Evolutionary conservation across 2,797 vertebrate species (phyloP), one percentile per base, ranked within the genome.

Genomic region (Liparis tanakae): DNA sequence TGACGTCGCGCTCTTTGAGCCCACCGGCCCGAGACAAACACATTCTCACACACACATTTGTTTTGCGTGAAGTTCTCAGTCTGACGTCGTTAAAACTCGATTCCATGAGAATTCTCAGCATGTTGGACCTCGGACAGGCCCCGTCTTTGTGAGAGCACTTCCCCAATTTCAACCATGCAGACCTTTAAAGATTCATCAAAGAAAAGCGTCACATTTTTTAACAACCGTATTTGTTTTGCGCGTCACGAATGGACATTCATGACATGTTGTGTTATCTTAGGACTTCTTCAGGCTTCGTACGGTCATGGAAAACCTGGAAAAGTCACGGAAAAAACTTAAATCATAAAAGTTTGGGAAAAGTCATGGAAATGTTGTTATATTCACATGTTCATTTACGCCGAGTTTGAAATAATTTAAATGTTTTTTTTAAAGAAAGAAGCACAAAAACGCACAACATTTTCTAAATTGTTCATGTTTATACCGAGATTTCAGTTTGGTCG

Each of bases 11-110:
- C 71, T 33, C 68, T 79, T 67, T 62, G 17, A 72, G 73, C 48
- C 72, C 54, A 50, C 36, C 33, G 72, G 14, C 50, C 51, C 33
- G 25, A 78, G 68, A 78, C 56, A 66, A 70, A 73, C 61, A 43
- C 62, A 57, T 41, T 46, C n/a, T 70, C 43, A 14, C n/a, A 56
- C 0, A 54, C 74, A 30, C 7, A 43, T 70, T 39, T 51, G 30
- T 62, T 48, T 36, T 55, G 56, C 12, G 1, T 14, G 58, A 20
- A 64, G 51, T 44, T 44, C 5, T 12, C 43, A 53, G 43, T 18
- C 59, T 6, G 37, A 74, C 48, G 18, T 72, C 10, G 10, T 72
- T 48, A 14, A 56, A 14, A 56, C 64, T 13, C 7, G 7, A 57
- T 71, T 64, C 58, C 22, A 67, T 13, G 50, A 58, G 39, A 1